A percentile compares a stretch with the other conserved stretches of the same genome.
Conservation (phyloP, 2,113 vertebrate genomes). For the Xerus inauris region DNA sequence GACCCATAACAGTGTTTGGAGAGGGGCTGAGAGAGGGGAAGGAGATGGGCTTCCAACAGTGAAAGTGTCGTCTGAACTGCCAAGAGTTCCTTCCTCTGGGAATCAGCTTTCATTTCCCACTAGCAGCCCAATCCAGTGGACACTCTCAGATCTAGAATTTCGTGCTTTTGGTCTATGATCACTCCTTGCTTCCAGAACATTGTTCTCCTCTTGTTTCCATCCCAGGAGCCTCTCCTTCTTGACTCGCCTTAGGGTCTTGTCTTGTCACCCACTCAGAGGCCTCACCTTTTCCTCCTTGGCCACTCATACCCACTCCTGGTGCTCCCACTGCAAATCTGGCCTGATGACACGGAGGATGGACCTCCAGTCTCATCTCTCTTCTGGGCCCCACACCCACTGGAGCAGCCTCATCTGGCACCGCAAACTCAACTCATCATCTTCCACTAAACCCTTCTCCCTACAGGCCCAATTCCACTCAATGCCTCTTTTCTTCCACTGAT, state of each 20-base stretch:
- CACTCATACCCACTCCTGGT: not conserved
- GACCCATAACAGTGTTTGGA: not conserved
- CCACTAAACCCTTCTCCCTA: not conserved
- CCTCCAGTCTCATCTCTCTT: not conserved
- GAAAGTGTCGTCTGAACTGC: not conserved
- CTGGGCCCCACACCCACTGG: not conserved
- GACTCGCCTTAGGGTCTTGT: not conserved
- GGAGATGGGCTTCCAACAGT: not conserved
- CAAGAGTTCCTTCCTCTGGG: not conserved
- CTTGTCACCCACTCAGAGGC: not conserved
- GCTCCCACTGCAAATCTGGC: not conserved
- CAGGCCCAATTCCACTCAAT: not conserved
- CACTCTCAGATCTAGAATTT: not conserved
- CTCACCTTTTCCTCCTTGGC: not conserved
- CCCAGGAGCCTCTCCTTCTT: not conserved
- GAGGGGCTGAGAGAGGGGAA: not conserved
- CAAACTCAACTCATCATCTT: not conserved
- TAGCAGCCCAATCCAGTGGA: not conserved
- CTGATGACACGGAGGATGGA: not conserved
- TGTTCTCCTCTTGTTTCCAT: not conserved
- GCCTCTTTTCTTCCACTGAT: not conserved
- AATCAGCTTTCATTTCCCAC: not conserved
- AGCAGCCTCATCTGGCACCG: not conserved
- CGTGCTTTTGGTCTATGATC: not conserved
- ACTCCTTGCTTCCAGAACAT: not conserved